Base-by-base conservation (phyloP, 1,140 invertebrate species). In the Anagrus nilaparvatae region DNA sequence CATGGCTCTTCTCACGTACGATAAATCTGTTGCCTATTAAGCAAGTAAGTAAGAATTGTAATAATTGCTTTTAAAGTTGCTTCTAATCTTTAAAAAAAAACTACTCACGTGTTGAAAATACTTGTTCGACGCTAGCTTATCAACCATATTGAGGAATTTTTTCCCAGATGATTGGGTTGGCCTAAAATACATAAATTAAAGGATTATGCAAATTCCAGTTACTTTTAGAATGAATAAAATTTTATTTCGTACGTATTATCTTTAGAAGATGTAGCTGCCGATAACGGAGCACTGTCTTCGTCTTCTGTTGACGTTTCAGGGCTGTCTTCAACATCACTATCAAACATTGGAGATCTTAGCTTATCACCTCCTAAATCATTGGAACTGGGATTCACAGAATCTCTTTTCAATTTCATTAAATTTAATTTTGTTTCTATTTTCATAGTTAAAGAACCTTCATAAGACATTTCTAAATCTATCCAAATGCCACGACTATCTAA, bases 341-440 rank as follows among this genome's bases (percentile, higher is more conserved):
- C 78, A 58, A 79, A 88, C 53, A 89, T 70, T 3, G 72, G 67
- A 9, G 67, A 69, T 52, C 65, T 67, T 10, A 52, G 46, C 30
- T 58, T 61, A 10, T 62, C 60, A 4, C 24, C 18, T 8, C 42
- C 40, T 1, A 44, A 33, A 18, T 36, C 37, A 12, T 54, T 40
- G 13, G 48, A 53, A 2, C 54, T 36, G 21, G 52, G 59, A 18
- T 42, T 51, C 18, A 30, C 17, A 14, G 44, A 29, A 0, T 58
- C 48, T 42, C 60, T 63, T 45, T 78, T 81, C 7, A 97, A 69
- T 58, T 90, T 93, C 77, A 97, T 80, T 25, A 98, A 70, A 70
- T 98, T 97, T 19, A 97, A 66, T 61, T 95, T 92, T 0, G 94
- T 97, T 55, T 92, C 87, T n/a, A 98, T 77, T 2, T 86, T 91